phyloP scores from a whole-genome alignment of 2,113 vertebrate species.

The Scomber japonicus region DNA sequence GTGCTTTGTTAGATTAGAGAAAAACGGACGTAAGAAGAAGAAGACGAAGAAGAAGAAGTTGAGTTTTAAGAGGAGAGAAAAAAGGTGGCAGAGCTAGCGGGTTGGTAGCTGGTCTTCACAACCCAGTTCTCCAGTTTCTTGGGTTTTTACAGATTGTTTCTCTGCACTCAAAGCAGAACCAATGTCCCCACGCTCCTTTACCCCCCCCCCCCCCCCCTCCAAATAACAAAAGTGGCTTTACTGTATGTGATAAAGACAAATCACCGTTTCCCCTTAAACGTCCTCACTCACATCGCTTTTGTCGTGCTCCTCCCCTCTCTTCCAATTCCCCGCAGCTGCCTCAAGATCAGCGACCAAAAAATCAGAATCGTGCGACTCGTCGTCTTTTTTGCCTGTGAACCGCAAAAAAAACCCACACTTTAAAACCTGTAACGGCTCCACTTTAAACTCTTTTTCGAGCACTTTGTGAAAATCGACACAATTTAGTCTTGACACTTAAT shows the following conservation, averaged over 20 bases:
- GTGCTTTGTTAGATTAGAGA: constrained; percentile 22
- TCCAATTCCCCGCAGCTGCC: constrained; percentile 14
- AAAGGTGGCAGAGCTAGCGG: constrained; percentile 23
- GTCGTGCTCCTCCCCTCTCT: neutral
- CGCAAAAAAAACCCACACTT: neutral
- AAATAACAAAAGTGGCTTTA: constrained; percentile 44
- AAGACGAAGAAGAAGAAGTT: neutral
- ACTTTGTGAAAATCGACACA: constrained; percentile 50
- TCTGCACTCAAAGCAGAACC: constrained; percentile 36
- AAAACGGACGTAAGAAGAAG: too few relatives aligned
- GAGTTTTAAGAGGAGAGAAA: neutral
- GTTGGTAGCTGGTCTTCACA: constrained; percentile 76
- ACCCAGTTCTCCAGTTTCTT: constrained; percentile 45
- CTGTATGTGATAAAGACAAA: constrained; percentile 36
- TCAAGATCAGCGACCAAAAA: constrained; percentile 46
- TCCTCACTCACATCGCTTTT: constrained; percentile 9
- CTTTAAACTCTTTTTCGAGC: constrained; percentile 22
- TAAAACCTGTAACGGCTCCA: neutral
- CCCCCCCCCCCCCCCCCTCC: neutral
- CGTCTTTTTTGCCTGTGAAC: constrained; percentile 24
- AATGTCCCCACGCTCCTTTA: neutral
- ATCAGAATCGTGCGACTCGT: constrained; percentile 5
- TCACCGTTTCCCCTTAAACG: constrained; percentile 18
- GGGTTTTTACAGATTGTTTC: constrained; percentile 7
- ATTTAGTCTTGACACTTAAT: constrained; percentile 27